Conservation (phyloP, 2,113 vertebrate genomes). For the Heterocephalus glaber region DNA sequence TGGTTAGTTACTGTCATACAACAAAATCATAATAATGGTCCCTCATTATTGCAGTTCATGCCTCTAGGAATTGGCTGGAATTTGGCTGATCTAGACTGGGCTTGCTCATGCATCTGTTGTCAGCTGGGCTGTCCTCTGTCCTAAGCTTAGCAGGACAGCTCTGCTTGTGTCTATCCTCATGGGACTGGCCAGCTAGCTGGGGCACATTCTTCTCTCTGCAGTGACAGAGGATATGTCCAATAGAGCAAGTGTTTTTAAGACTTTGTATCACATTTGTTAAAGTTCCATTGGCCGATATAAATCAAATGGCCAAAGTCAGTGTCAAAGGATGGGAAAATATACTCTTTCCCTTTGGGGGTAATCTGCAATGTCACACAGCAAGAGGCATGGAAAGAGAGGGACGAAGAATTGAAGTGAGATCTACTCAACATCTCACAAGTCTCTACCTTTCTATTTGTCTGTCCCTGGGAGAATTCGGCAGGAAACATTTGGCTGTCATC, state of each 20-base stretch:
- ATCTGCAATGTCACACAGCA: neutral
- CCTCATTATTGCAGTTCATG: neutral
- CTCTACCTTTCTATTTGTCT: neutral
- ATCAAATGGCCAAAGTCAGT: slow-evolving; percentile 12
- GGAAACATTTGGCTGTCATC: neutral
- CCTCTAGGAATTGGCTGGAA: neutral
- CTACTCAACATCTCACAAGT: neutral
- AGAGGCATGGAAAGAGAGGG: neutral
- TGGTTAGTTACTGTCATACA: neutral
- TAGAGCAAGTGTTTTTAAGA: neutral
- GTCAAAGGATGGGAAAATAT: neutral
- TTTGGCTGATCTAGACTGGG: slow-evolving; percentile 6
- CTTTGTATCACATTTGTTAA: neutral
- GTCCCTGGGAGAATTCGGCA: neutral
- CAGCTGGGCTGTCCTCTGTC: neutral
- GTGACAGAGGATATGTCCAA: neutral
- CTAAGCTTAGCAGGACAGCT: neutral
- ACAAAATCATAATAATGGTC: neutral
- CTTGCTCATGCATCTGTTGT: neutral
- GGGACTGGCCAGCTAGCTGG: neutral
- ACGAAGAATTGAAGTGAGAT: neutral
- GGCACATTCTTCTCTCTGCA: neutral
- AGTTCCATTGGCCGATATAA: neutral
- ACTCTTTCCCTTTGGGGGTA: neutral
- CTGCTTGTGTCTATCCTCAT: neutral